A percentile compares a stretch with the other conserved stretches of the same genome.
Conservation (phyloP, 2,113 vertebrate genomes). For the Tachysurus fulvidraco region DNA sequence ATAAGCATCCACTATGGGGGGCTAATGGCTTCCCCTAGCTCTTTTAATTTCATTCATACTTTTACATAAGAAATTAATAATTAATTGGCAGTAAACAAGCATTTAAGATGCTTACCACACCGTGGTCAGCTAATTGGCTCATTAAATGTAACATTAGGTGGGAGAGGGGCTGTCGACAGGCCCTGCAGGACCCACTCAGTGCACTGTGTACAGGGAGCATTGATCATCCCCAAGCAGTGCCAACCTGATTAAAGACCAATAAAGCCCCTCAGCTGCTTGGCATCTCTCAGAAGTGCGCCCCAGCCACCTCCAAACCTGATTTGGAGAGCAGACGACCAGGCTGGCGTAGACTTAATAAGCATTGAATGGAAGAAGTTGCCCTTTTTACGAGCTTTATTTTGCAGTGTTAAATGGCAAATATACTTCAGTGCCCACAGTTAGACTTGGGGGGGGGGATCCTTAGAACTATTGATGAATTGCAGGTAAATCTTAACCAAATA, state of each 20-base stretch:
- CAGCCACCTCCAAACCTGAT: constrained; percentile 61
- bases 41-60: constrained; percentile 84
- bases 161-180: constrained; percentile 73
- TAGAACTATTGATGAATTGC: constrained; percentile 11
- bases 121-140: constrained; percentile 81
- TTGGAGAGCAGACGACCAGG: constrained; percentile 27
- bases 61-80: constrained; percentile 82
- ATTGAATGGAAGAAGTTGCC: constrained; percentile 47
- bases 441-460: neutral
- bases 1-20: constrained; percentile 78
- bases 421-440: constrained; percentile 59
- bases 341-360: constrained; percentile 42
- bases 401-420: constrained; percentile 68
- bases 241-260: constrained; percentile 77
- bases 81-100: constrained; percentile 81
- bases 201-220: constrained; percentile 73
- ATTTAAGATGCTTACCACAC: constrained; percentile 79
- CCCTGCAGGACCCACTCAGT: constrained; percentile 67
- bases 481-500: neutral
- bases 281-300: constrained; percentile 54
- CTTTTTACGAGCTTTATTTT: constrained; percentile 52
- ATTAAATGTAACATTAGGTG: constrained; percentile 81
- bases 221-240: constrained; percentile 74
- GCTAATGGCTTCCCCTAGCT: constrained; percentile 76
- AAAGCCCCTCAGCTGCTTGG: constrained; percentile 60